Percentiles rank a stretch among this genome's conserved stretches.
Conservation (phyloP, 1,140 invertebrate species). For the Druon quercuslanigerum region DNA sequence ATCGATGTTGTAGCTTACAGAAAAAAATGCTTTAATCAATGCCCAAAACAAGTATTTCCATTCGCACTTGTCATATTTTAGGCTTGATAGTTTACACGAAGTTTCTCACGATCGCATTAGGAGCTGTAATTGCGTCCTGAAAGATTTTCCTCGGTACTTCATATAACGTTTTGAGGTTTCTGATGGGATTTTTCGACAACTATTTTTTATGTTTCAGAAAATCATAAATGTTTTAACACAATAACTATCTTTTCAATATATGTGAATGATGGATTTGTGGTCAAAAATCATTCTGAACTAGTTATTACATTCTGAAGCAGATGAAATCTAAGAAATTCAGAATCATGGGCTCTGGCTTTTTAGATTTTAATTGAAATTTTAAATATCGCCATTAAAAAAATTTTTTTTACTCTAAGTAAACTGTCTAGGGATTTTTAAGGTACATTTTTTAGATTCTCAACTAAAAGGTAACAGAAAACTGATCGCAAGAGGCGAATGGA, state of each 20-base stretch:
- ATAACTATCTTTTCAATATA: neutral
- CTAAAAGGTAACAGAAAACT: too few species aligned
- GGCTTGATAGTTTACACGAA: neutral
- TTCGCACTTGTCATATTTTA: constrained; percentile 3
- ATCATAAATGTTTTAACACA: too few species aligned
- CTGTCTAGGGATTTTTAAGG: too few species aligned
- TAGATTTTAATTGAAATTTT: too few species aligned
- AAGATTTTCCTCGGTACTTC: neutral
- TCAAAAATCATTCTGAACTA: neutral
- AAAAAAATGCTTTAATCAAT: constrained; percentile 15
- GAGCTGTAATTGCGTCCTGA: constrained; percentile 3
- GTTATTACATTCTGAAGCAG: too few species aligned
- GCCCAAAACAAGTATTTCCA: neutral
- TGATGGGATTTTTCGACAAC: neutral
- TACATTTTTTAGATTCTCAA: too few species aligned
- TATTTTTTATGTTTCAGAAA: too few species aligned
- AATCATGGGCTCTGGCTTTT: too few species aligned
- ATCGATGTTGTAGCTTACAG: neutral
- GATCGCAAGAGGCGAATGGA: too few species aligned
- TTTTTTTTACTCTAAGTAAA: too few species aligned
- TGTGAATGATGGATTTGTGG: neutral
- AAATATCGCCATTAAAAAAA: too few species aligned
- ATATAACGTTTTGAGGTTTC: neutral
- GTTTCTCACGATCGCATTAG: neutral
- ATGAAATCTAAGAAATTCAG: too few species aligned